Evolutionary conservation across 92 coral and sea anemone species (phyloP), one percentile per base, ranked within the genome.

Genomic region (Diadumene lineata): DNA sequence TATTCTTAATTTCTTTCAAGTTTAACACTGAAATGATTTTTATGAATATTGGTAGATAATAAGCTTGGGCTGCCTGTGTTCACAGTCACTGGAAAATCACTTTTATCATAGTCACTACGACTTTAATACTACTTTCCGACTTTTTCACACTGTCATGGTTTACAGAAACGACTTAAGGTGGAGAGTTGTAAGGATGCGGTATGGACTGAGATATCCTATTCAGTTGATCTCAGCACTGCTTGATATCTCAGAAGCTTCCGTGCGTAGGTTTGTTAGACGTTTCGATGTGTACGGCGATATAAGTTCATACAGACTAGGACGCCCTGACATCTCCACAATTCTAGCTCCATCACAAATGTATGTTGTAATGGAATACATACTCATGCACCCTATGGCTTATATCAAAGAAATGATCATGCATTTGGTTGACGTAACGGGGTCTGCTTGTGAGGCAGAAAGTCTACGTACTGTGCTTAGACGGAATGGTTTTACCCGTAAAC

Each of bases 401-500:
- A 11, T 60, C 30, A 60, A 60, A 10, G 65, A 60, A 32, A 23
- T 27, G 30, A 60, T 23, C 17, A 11, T 7, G 31, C 32, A 60
- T 60, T 60, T 60, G 26, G 16, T 60, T 7, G 32, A 27, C 11
- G 31, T 60, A 23, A 60, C 65, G 13, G 65, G 65, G 29, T 60
- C 65, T 3, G 26, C 30, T 60, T 60, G 32, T 22, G 65, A 23
- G 16, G 30, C 30, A 23, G 30, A 23, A 3, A 60, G 65, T 60
- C 32, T 60, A 8, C 30, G 32, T 10, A 21, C 1, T 23, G 65
- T 60, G 65, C 30, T 60, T 23, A 60, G 32, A 23, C 65, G 65
- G 11, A 23, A 60, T 60, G 65, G 65, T 23, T 60, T 23, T 60
- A 60, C 65, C 13, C 65, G 65, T 8, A 60, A 60, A 60, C 30